These are phyloP conservation scores for Tychaedon coryphoeus DNA, from an alignment of 2,113 vertebrate genomes.

Conservation along the genomic window DNA sequence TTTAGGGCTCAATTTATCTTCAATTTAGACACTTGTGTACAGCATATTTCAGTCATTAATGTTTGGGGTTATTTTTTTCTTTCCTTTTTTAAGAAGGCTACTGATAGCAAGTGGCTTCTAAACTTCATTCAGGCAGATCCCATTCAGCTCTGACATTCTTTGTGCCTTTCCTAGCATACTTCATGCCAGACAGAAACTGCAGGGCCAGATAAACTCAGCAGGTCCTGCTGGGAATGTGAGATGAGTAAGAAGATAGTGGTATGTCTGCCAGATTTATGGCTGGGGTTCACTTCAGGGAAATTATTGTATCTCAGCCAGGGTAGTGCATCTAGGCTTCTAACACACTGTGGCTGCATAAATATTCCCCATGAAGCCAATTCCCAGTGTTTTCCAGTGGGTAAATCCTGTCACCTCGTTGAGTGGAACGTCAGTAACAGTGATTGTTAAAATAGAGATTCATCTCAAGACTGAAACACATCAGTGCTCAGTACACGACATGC, in stretches of 20 bases:
- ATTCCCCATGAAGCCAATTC: not conserved
- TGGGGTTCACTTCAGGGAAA: not conserved
- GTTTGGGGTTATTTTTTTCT: not conserved
- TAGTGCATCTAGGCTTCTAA: not conserved
- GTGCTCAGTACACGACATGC: not conserved
- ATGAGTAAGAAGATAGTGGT: conserved; percentile 17
- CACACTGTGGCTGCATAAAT: not conserved
- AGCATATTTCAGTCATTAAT: not conserved
- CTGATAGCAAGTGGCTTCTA: not conserved
- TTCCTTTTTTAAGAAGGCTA: not conserved
- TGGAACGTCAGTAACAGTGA: not conserved
- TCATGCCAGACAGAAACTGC: not conserved
- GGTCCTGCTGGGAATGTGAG: not conserved
- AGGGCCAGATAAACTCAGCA: not conserved
- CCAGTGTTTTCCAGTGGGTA: not conserved
- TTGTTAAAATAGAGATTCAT: not conserved
- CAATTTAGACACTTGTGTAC: not conserved
- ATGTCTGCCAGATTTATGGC: not conserved
- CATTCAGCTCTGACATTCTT: not conserved
- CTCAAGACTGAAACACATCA: not conserved
- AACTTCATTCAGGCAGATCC: not conserved
- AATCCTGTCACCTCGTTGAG: not conserved
- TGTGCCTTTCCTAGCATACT: not conserved
- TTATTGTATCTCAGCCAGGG: not conserved
- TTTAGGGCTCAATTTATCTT: not conserved